Evolutionary conservation across 1,140 invertebrate genomes (phyloP).

Genomic region (Megathymus violae): DNA sequence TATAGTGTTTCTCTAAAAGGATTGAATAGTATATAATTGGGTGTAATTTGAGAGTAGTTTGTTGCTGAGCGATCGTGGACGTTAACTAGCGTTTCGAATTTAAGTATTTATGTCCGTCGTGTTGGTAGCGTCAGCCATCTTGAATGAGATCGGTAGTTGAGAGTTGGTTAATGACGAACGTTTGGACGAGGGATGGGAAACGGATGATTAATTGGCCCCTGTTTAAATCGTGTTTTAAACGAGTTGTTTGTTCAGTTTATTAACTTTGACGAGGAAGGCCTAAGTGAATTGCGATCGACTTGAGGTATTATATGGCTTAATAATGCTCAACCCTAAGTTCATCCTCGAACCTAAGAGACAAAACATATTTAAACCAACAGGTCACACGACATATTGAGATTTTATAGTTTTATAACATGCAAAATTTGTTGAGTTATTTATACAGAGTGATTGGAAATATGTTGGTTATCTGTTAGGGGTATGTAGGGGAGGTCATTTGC

Average conservation of each 20-base stretch:
- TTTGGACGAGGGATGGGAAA: constrained; percentile 50
- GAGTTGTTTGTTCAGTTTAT: constrained; percentile 45
- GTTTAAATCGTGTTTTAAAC: constrained; percentile 47
- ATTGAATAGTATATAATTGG: constrained; percentile 81
- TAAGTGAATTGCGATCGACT: constrained; percentile 16
- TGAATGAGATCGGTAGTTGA: constrained; percentile 67
- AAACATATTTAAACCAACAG: background rate
- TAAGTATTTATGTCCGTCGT: constrained; percentile 65
- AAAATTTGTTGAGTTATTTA: no score
- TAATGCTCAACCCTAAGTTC: background rate
- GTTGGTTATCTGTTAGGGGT: no score
- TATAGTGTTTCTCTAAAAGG: constrained; percentile 67
- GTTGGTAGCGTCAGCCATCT: constrained; percentile 68
- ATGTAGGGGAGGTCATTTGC: no score
- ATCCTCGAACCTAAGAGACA: background rate
- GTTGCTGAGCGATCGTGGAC: constrained; percentile 64
- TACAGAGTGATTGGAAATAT: no score
- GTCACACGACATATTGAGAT: no score
- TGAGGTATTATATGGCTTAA: background rate
- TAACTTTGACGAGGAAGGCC: constrained; percentile 4
- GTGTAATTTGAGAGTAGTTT: constrained; percentile 79
- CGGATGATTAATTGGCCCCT: constrained; percentile 67
- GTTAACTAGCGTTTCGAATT: constrained; percentile 70
- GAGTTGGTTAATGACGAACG: constrained; percentile 67
- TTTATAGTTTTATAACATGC: no score